phyloP scores from a whole-genome alignment of 1,140 invertebrate genomes.

The Sitophilus oryzae region DNA sequence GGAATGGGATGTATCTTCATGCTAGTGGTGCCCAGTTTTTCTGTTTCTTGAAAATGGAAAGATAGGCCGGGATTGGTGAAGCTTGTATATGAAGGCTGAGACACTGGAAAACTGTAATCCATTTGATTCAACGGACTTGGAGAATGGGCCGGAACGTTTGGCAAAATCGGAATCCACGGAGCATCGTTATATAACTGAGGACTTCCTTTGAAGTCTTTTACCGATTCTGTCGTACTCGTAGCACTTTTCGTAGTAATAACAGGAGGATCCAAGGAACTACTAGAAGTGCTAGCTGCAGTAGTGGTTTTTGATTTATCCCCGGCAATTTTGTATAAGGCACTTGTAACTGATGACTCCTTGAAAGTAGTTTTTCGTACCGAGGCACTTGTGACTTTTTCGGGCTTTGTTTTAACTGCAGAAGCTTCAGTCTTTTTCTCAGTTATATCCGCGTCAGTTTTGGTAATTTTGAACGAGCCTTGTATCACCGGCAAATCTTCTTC shows the following conservation, averaged over 20 bases:
- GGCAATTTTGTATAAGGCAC: constrained; percentile 46
- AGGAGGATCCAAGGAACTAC: constrained; percentile 36
- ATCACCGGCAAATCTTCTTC: constrained; percentile 50
- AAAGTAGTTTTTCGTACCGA: constrained; percentile 43
- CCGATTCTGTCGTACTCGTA: constrained; percentile 1
- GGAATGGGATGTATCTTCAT: constrained; percentile 58
- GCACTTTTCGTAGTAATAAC: constrained; percentile 27
- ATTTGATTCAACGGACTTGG: neutral
- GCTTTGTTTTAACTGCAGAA: constrained; percentile 39
- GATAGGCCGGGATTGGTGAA: constrained; percentile 58
- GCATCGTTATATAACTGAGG: constrained; percentile 16
- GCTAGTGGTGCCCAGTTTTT: constrained; percentile 49
- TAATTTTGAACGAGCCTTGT: constrained; percentile 57
- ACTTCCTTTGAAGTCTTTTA: constrained; percentile 7
- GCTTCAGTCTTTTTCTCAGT: constrained; percentile 49
- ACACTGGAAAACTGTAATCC: constrained; percentile 4
- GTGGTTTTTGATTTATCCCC: constrained; percentile 42
- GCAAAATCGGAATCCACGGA: constrained; percentile 50
- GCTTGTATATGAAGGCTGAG: constrained; percentile 55
- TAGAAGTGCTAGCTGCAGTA: constrained; percentile 38
- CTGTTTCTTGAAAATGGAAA: constrained; percentile 46
- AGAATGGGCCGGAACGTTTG: constrained; percentile 23
- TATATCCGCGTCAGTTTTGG: constrained; percentile 56
- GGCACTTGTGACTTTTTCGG: constrained; percentile 39
- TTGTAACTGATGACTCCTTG: constrained; percentile 42